phyloP scores from a whole-genome alignment of 2,113 vertebrate species.

The Corythoichthys haematopterus region DNA sequence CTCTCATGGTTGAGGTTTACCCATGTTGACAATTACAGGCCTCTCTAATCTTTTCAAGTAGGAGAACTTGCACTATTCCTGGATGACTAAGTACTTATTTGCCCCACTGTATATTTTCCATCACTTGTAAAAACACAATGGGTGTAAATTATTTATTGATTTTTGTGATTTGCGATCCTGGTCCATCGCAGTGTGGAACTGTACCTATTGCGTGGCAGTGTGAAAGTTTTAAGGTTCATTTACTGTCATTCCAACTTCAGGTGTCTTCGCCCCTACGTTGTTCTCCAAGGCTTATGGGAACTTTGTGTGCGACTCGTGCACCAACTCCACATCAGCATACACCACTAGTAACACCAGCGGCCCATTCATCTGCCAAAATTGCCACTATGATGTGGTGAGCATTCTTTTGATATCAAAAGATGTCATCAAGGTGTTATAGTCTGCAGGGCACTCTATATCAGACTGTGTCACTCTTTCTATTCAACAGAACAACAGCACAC shows the following conservation, averaged over 20 bases:
- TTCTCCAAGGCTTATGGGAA: conserved; percentile 88
- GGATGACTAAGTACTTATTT: too few relatives aligned
- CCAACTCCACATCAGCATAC: conserved; percentile 67
- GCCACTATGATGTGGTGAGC: conserved; percentile 82
- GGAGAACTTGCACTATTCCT: too few relatives aligned
- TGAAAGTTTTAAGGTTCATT: background rate
- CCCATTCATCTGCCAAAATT: conserved; percentile 77
- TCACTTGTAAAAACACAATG: too few relatives aligned
- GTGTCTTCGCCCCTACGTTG: conserved; percentile 83
- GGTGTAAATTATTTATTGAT: too few relatives aligned
- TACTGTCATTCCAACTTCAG: conserved; percentile 47
- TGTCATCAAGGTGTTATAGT: background rate
- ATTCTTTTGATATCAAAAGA: background rate
- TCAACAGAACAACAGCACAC: conserved; percentile 70
- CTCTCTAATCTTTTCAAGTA: too few relatives aligned
- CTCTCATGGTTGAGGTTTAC: too few relatives aligned
- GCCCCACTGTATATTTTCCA: too few relatives aligned
- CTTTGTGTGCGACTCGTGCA: conserved; percentile 80
- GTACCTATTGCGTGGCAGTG: background rate
- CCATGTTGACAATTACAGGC: too few relatives aligned
- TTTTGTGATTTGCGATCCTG: too few relatives aligned
- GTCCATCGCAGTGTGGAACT: too few relatives aligned
- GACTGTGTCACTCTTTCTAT: conserved; percentile 3
- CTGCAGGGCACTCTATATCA: background rate
- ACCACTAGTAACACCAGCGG: conserved; percentile 67